A percentile compares a stretch with the other conserved stretches of the same genome.
These are phyloP conservation scores for Phenacoccus solenopsis DNA, from an alignment of 1,140 invertebrate species.

Conservation along the genomic window DNA sequence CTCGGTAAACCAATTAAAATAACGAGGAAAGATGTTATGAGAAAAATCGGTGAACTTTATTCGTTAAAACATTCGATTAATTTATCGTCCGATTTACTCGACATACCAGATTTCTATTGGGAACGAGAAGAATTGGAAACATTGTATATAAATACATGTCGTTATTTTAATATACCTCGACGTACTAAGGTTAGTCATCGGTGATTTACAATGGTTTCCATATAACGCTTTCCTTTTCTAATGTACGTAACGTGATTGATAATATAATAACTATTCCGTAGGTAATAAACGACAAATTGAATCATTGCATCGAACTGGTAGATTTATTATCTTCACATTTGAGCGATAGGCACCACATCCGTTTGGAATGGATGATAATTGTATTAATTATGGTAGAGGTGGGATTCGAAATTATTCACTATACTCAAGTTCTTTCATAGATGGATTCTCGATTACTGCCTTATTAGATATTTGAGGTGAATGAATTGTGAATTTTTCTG, in stretches of 20 bases:
- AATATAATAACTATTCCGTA: slow-evolving; percentile 39
- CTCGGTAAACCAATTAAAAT: slow-evolving; percentile 51
- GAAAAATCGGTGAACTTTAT: slow-evolving; percentile 85
- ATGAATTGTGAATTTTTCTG: too few relatives aligned
- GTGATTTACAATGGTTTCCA: not conserved
- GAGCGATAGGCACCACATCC: slow-evolving; percentile 77
- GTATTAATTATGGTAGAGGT: slow-evolving; percentile 90
- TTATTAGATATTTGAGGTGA: too few relatives aligned
- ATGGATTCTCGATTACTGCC: too few relatives aligned
- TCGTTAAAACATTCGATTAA: slow-evolving; percentile 79
- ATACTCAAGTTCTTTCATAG: slow-evolving; percentile 31
- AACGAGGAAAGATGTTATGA: slow-evolving; percentile 55
- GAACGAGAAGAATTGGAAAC: slow-evolving; percentile 75
- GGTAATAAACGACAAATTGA: slow-evolving; percentile 90
- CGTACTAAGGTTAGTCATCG: slow-evolving; percentile 63
- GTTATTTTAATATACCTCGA: slow-evolving; percentile 70
- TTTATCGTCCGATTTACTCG: slow-evolving; percentile 81
- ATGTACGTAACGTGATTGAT: not conserved
- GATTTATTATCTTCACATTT: slow-evolving; percentile 75
- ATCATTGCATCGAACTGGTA: slow-evolving; percentile 80
- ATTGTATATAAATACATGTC: slow-evolving; percentile 64
- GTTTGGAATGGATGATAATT: slow-evolving; percentile 95
- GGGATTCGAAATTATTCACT: slow-evolving; percentile 73
- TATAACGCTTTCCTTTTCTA: not conserved
- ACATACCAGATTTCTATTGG: slow-evolving; percentile 96